Evolutionary conservation across 2,888 invertebrate genomes (phyloP).

Genomic region (Ernsta delagoae): DNA sequence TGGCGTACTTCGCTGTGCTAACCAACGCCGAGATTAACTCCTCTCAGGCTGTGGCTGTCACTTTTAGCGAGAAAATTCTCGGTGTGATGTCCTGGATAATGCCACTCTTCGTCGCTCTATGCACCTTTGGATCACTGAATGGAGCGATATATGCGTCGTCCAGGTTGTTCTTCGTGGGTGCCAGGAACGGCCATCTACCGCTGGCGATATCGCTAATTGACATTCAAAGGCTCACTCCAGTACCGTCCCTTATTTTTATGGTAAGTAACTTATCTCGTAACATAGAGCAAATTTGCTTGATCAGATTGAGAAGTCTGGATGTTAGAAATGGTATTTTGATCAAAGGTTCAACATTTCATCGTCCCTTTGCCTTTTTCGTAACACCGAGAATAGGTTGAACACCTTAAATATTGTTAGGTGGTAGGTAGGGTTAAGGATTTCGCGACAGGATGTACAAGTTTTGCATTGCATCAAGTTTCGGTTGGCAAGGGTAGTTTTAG

Average conservation of each 20-base stretch:
- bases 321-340: too few species aligned
- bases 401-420: too few species aligned
- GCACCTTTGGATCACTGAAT: conserved; percentile 97
- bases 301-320: too few species aligned
- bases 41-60: conserved; percentile 97
- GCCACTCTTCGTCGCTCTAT: conserved; percentile 98
- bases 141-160: conserved; percentile 98
- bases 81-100: conserved; percentile 95
- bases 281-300: too few species aligned
- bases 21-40: conserved; percentile 91
- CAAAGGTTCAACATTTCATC: too few species aligned
- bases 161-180: conserved; percentile 91
- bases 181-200: conserved; percentile 65
- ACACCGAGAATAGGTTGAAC: too few species aligned
- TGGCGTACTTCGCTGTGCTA: too few species aligned
- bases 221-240: conserved; percentile 91
- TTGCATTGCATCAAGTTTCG: too few species aligned
- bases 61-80: conserved; percentile 94
- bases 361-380: too few species aligned
- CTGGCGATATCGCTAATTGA: conserved; percentile 94
- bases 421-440: too few species aligned
- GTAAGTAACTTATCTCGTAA: conserved; percentile 73
- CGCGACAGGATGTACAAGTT: too few species aligned
- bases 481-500: too few species aligned
- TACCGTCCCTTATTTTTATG: conserved; percentile 94